Percentiles rank a stretch among this genome's conserved stretches.
Evolutionary conservation across 2,797 vertebrate genomes (phyloP).

Genomic region (Scyliorhinus canicula): DNA sequence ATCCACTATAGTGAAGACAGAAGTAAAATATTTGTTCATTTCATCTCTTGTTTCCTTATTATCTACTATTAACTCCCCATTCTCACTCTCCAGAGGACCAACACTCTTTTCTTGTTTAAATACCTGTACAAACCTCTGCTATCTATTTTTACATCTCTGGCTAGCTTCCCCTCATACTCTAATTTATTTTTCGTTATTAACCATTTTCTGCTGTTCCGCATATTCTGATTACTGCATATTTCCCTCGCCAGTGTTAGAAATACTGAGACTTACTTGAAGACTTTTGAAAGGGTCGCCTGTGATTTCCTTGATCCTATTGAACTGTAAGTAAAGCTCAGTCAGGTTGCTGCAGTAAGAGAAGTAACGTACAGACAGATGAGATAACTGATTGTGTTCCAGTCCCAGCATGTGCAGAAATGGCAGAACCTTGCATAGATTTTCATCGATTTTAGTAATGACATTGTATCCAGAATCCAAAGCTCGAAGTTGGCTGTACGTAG

Average conservation of each 20-base stretch:
- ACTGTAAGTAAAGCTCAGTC: conserved; percentile 60
- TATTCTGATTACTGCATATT: background rate
- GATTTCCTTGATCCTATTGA: conserved; percentile 69
- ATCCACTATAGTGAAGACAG: too few relatives aligned
- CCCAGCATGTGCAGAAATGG: conserved; percentile 63
- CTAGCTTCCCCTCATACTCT: too few relatives aligned
- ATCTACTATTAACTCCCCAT: too few relatives aligned
- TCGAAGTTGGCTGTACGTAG: conserved; percentile 61
- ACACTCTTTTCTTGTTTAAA: too few relatives aligned
- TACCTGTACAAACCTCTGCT: too few relatives aligned
- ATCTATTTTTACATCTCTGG: too few relatives aligned
- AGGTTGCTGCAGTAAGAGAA: conserved; percentile 64
- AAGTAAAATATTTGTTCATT: too few relatives aligned
- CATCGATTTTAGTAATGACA: conserved; percentile 63
- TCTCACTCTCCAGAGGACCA: too few relatives aligned
- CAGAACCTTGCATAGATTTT: conserved; percentile 62
- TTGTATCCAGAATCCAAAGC: conserved; percentile 72
- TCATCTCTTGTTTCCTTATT: too few relatives aligned
- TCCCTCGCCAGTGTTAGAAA: background rate
- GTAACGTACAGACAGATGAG: conserved; percentile 57
- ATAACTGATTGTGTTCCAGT: conserved; percentile 72
- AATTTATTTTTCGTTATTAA: too few relatives aligned
- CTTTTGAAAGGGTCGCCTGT: conserved; percentile 63
- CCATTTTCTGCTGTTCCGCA: too few relatives aligned
- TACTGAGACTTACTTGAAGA: conserved; percentile 50